A percentile compares a stretch with the other conserved stretches of the same genome.
These are phyloP conservation scores for Cryptoblepharus egeriae DNA, from an alignment of 2,797 vertebrate genomes.

Conservation along the genomic window DNA sequence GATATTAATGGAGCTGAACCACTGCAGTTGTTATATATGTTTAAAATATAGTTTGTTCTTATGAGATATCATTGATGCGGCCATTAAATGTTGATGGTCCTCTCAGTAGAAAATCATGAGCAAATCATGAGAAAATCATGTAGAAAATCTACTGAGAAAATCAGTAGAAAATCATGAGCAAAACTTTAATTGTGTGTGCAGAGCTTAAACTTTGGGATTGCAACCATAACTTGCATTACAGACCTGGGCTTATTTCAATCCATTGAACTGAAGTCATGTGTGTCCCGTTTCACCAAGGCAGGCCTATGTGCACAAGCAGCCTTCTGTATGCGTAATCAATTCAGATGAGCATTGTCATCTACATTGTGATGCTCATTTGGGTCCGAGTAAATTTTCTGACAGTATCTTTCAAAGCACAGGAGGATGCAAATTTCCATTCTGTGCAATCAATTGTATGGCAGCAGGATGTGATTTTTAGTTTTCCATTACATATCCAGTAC, in stretches of 20 bases:
- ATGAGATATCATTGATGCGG: neutral
- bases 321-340: neutral
- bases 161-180: neutral
- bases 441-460: neutral
- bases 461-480: neutral
- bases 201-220: neutral
- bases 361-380: neutral
- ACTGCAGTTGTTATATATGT: neutral
- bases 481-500: neutral
- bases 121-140: neutral
- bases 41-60: neutral
- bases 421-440: neutral
- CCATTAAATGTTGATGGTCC: neutral
- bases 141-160: too few species aligned
- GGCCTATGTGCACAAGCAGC: neutral
- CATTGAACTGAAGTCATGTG: neutral
- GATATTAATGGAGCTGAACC: neutral
- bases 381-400: neutral
- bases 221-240: neutral
- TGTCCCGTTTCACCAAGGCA: neutral
- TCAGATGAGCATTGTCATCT: neutral
- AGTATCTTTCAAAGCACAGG: too few species aligned
- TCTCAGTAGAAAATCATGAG: neutral
- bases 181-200: neutral
- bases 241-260: neutral